Evolutionary conservation across 2,888 invertebrate genomes (phyloP), one percentile per base, ranked within the genome.

Genomic region (Cheilosia vulpina): DNA sequence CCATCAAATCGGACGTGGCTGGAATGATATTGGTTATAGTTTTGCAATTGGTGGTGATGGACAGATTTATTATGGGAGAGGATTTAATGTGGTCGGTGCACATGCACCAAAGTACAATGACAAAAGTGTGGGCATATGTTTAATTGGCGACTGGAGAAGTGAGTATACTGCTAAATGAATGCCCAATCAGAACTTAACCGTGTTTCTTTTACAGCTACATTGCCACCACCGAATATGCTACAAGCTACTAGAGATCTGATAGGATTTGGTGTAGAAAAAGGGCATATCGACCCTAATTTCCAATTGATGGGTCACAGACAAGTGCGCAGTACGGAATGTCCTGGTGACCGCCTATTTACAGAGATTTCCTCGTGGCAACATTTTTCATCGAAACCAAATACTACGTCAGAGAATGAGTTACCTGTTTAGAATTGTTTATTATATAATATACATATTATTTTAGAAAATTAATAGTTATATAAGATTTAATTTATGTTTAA

Each of bases 21-120:
- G 96, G 95, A 94, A 94, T 72, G 96, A 96, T 89, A 95, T 96
- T 89, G 96, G 96, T 34, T 94, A 91, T 89, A 96, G 95, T 90
- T 96, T 96, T 90, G 94, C 94, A 53, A 93, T 96, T 38, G 96
- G 96, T 3, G 94, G 95, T 24, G 96, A 96, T 88, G 96, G 95
- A 0, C 93, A 93, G 15, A 95, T 94, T 5, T 96, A 96, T 90
- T 94, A 94, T 87, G 96, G 96, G 1, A 93, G 96, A 3, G 96
- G 96, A 0, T 96, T 96, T 94, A 93, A 94, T 65, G 91, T 92
- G 1, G 91, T 94, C 0, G 96, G 96, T 0, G 96, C 96, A 0
- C 96, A 97, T 90, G 95, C 96, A 0, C 94, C 94, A 4, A 92
- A 91, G 76, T 96, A 95, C 92, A 96, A 95, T 91, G 92, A 93